Percentiles rank a stretch among this genome's conserved stretches.
Conservation (phyloP, 2,888 invertebrate genomes). For the Charanyca ferruginea region DNA sequence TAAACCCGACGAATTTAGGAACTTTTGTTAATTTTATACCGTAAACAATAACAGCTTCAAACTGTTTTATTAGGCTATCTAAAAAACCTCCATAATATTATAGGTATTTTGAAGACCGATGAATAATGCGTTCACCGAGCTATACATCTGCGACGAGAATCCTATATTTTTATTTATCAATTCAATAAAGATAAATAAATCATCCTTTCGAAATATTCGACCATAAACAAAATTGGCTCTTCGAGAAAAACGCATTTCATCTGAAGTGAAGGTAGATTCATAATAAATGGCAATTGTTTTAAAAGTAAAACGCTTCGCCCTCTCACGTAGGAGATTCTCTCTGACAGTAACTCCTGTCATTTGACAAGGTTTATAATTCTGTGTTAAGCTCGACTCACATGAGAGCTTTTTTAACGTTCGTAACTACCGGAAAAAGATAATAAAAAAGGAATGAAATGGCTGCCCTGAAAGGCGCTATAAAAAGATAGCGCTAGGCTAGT, state of each 20-base stretch:
- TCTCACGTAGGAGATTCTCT: background rate
- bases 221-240: background rate
- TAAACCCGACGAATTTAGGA: too few species aligned
- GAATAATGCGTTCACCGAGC: too few species aligned
- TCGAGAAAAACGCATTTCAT: background rate
- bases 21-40: too few species aligned
- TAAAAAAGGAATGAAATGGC: conserved; percentile 11
- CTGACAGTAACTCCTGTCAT: background rate
- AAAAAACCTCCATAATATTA: too few species aligned
- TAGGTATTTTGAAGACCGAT: too few species aligned
- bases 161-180: background rate
- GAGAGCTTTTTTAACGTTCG: conserved; percentile 7
- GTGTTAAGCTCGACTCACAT: background rate
- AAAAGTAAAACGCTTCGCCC: conserved; percentile 10
- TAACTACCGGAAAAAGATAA: conserved; percentile 18
- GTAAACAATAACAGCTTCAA: too few species aligned
- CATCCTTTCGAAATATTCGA: background rate
- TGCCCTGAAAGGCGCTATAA: conserved; percentile 11
- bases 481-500: conserved; percentile 27
- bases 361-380: conserved; percentile 16
- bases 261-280: conserved; percentile 8
- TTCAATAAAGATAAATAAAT: background rate
- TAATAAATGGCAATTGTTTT: conserved; percentile 27
- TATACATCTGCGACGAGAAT: background rate
- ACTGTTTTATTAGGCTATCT: too few species aligned